A percentile compares a stretch with the other conserved stretches of the same genome.
Evolutionary conservation across 2,888 invertebrate species (phyloP).

Genomic region (Petrolisthes manimaculis): DNA sequence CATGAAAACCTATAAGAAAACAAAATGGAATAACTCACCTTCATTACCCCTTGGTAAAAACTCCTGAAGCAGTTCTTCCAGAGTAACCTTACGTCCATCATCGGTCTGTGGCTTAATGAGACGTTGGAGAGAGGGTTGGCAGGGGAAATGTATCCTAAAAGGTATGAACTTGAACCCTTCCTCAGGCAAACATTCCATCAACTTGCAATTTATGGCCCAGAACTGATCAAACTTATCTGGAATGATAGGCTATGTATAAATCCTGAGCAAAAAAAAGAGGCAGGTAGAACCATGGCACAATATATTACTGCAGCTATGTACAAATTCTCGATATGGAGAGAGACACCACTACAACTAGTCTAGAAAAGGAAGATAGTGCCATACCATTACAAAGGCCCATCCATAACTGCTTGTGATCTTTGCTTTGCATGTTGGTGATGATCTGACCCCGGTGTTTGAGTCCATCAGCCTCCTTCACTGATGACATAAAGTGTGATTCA

Average conservation of each 20-base stretch:
- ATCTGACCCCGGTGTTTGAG: conserved; percentile 93
- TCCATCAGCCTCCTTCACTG: conserved; percentile 96
- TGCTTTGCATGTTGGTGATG: conserved; percentile 92
- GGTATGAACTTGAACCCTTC: conserved; percentile 87
- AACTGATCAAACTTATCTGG: conserved; percentile 85
- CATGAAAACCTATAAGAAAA: too few species aligned
- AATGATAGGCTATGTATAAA: neutral
- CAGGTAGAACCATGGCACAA: neutral
- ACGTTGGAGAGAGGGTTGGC: conserved; percentile 81
- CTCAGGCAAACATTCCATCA: conserved; percentile 85
- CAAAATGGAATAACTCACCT: conserved; percentile 66
- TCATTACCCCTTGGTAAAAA: conserved; percentile 74
- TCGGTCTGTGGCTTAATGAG: conserved; percentile 82
- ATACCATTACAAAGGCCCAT: conserved; percentile 90
- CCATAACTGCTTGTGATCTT: conserved; percentile 97
- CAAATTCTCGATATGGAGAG: too few species aligned
- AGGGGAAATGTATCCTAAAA: conserved; percentile 77
- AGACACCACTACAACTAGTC: too few species aligned
- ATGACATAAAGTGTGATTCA: conserved; percentile 94
- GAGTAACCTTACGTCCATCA: conserved; percentile 80
- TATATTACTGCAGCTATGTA: neutral
- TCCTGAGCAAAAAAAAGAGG: neutral
- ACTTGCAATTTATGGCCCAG: conserved; percentile 94
- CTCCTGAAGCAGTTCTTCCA: conserved; percentile 80
- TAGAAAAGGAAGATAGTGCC: conserved; percentile 17